phyloP scores from a whole-genome alignment of 2,113 vertebrate genomes.

The Menura novaehollandiae region DNA sequence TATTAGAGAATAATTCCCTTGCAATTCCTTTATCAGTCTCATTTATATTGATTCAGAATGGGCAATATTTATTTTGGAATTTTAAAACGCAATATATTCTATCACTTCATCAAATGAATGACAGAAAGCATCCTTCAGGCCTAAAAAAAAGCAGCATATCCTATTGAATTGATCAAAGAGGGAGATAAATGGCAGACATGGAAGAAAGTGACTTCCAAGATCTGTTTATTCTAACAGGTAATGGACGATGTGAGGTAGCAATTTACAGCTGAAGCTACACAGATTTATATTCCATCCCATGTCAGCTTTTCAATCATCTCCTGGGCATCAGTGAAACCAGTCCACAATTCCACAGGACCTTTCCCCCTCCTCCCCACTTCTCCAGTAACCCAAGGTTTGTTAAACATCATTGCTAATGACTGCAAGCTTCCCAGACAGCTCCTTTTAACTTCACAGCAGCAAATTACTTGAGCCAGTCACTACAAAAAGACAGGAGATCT shows the following conservation, averaged over 20 bases:
- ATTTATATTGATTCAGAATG: neutral
- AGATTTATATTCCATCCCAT: neutral
- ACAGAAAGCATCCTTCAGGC: neutral
- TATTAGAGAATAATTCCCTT: neutral
- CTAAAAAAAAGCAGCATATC: neutral
- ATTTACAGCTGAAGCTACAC: neutral
- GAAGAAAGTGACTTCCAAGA: neutral
- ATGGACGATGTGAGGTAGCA: neutral
- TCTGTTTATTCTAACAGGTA: neutral
- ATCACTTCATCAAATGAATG: neutral
- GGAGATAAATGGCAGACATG: neutral
- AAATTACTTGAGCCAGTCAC: neutral
- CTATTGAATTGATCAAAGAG: neutral
- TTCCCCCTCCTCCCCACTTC: neutral
- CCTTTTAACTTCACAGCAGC: neutral
- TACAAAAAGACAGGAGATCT: neutral
- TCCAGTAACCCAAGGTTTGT: neutral
- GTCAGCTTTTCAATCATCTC: slow-evolving; percentile 29
- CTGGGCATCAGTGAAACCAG: neutral
- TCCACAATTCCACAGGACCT: neutral
- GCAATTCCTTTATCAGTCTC: neutral
- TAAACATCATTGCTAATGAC: neutral
- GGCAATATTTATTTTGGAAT: neutral
- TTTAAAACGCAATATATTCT: neutral
- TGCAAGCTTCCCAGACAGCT: neutral